Evolutionary conservation across 2,888 invertebrate genomes (phyloP).

Genomic region (Drosophila pseudotalamancana): DNA sequence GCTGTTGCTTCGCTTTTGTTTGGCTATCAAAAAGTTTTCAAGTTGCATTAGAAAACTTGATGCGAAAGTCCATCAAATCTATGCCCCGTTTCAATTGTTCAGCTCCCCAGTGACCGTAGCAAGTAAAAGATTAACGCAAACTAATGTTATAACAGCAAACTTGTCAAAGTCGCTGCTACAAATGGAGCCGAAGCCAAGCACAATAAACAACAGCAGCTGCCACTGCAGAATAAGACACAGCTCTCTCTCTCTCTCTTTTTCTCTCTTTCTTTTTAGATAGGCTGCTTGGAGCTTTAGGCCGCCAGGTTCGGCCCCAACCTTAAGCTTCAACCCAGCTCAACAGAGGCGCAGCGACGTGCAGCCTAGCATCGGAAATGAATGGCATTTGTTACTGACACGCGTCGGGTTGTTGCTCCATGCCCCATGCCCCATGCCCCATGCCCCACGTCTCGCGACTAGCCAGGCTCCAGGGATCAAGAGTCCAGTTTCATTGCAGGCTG

Average conservation of each 20-base stretch:
- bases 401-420: slow-evolving; percentile 11
- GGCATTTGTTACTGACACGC: slow-evolving; percentile 71
- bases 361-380: slow-evolving; percentile 68
- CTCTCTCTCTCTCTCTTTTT: slow-evolving; percentile 8
- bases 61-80: slow-evolving; percentile 59
- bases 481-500: neutral
- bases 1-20: slow-evolving; percentile 48
- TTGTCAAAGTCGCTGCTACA: slow-evolving; percentile 67
- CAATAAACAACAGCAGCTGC: slow-evolving; percentile 54
- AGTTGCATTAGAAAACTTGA: slow-evolving; percentile 69
- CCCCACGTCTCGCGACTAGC: neutral
- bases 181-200: slow-evolving; percentile 25
- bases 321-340: slow-evolving; percentile 33
- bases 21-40: slow-evolving; percentile 73
- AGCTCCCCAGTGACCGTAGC: slow-evolving; percentile 52
- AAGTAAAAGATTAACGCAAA: slow-evolving; percentile 71
- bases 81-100: slow-evolving; percentile 57
- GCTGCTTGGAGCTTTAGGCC: slow-evolving; percentile 12
- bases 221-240: slow-evolving; percentile 49
- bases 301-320: slow-evolving; percentile 7
- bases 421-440: slow-evolving; percentile 2
- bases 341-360: slow-evolving; percentile 53
- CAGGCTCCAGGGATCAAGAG: slow-evolving; percentile 8
- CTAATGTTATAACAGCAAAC: slow-evolving; percentile 68
- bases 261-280: too few species aligned